phyloP scores from a whole-genome alignment of 2,797 vertebrate genomes.

The Chelidonichthys spinosus region DNA sequence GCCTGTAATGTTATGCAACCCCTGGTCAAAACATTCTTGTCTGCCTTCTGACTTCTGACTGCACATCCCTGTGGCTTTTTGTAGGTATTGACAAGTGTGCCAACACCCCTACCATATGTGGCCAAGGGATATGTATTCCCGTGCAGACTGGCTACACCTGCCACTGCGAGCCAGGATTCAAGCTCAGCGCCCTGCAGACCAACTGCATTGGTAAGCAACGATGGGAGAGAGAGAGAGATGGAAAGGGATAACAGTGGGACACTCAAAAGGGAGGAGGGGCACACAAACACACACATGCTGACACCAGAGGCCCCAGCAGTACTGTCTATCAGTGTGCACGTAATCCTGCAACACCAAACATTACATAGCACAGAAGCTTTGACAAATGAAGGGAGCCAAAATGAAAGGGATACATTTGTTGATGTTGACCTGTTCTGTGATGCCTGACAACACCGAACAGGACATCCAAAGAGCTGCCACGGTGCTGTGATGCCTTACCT shows the following conservation, averaged over 20 bases:
- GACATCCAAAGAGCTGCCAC: conserved; percentile 71
- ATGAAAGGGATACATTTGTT: conserved; percentile 68
- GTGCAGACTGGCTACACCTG: conserved; percentile 89
- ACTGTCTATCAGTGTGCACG: conserved; percentile 55
- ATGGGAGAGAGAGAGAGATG: conserved; percentile 2
- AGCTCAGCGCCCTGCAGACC: conserved; percentile 84
- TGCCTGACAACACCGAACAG: conserved; percentile 68
- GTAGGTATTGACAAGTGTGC: conserved; percentile 84
- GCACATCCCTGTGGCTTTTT: conserved; percentile 44
- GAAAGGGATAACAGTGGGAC: conserved; percentile 13
- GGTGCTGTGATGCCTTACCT: conserved; percentile 64
- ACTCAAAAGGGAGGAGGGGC: neutral
- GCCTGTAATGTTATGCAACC: conserved; percentile 50
- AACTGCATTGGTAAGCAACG: conserved; percentile 87
- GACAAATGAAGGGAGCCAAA: conserved; percentile 57
- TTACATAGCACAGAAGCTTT: conserved; percentile 50
- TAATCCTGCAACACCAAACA: conserved; percentile 46
- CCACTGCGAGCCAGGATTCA: conserved; percentile 88
- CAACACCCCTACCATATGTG: conserved; percentile 84
- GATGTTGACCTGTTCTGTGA: conserved; percentile 67
- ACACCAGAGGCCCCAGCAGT: conserved; percentile 22
- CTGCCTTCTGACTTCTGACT: conserved; percentile 33
- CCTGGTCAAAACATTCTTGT: conserved; percentile 29
- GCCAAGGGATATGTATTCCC: conserved; percentile 87
- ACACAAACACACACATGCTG: conserved; percentile 39